Percentiles rank a stretch among this genome's conserved stretches.
These are phyloP conservation scores for Holcopasites calliopsidis DNA, from an alignment of 1,140 invertebrate species.

Conservation along the genomic window DNA sequence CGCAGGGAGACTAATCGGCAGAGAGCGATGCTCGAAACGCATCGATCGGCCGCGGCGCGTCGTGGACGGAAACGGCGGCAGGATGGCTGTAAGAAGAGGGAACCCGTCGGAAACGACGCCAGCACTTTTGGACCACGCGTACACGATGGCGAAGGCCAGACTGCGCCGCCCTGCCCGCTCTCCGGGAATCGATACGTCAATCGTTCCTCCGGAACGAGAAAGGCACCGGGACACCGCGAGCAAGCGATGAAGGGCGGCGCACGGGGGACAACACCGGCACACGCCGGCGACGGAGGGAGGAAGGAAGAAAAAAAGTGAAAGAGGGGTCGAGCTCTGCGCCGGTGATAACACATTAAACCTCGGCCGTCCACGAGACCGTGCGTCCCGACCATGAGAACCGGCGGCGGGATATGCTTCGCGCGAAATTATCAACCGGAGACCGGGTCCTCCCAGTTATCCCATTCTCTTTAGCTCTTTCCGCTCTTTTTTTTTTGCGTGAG, in stretches of 20 bases:
- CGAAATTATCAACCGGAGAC: not conserved
- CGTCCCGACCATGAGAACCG: not conserved
- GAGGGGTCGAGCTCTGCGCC: not conserved
- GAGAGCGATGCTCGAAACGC: not conserved
- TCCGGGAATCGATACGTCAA: slow-evolving; percentile 71
- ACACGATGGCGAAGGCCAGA: slow-evolving; percentile 68
- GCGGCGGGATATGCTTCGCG: not conserved
- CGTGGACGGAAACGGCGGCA: not conserved
- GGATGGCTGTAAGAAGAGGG: not conserved
- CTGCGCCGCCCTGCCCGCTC: slow-evolving; percentile 63
- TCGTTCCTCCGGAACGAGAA: slow-evolving; percentile 62
- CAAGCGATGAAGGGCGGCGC: slow-evolving; percentile 36
- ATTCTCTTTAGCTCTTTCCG: not conserved
- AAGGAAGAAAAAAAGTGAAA: slow-evolving; percentile 13
- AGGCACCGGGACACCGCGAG: slow-evolving; percentile 13
- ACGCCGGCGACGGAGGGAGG: not conserved
- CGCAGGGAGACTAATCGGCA: not conserved
- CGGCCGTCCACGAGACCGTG: not conserved
- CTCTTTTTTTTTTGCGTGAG: too few relatives aligned
- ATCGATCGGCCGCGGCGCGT: not conserved
- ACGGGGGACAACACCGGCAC: slow-evolving; percentile 29
- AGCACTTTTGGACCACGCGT: slow-evolving; percentile 67
- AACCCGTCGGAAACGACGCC: slow-evolving; percentile 61
- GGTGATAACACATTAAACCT: slow-evolving; percentile 29
- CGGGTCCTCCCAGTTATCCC: not conserved